A percentile compares a stretch with the other conserved stretches of the same genome.
Conservation (phyloP, 2,797 vertebrate genomes). For the Pachyuromys duprasi region DNA sequence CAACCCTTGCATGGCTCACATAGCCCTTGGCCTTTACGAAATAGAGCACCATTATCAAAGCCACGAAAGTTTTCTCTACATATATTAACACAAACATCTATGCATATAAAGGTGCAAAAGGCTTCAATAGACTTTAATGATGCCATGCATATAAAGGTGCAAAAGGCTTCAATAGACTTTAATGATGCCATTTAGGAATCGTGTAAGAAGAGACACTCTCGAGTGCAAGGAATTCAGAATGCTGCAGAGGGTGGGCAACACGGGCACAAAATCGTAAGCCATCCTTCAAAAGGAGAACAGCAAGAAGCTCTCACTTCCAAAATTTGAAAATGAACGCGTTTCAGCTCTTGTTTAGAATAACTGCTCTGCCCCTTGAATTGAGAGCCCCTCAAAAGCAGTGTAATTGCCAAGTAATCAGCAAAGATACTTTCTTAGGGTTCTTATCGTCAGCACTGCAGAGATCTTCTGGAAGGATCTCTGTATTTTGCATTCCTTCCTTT, state of each 20-base stretch:
- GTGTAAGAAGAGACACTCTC: slow-evolving; percentile 49
- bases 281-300: slow-evolving; percentile 53
- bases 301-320: slow-evolving; percentile 48
- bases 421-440: slow-evolving; percentile 48
- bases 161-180: slow-evolving; percentile 50
- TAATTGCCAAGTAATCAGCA: slow-evolving; percentile 24
- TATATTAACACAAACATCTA: slow-evolving; percentile 66
- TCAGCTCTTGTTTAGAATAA: slow-evolving; percentile 47
- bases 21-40: slow-evolving; percentile 26
- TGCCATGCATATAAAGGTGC: slow-evolving; percentile 43
- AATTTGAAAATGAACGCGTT: slow-evolving; percentile 51
- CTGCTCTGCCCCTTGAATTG: slow-evolving; percentile 59
- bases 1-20: fast-evolving
- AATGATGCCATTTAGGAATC: slow-evolving; percentile 44
- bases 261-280: background rate
- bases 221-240: slow-evolving; percentile 58
- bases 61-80: background rate
- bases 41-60: slow-evolving; percentile 32
- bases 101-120: background rate
- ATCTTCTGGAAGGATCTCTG: background rate
- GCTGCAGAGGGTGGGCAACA: background rate
- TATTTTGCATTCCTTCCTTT: slow-evolving; percentile 67
- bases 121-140: slow-evolving; percentile 50
- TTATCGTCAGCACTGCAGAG: background rate
- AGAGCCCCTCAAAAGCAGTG: background rate